Conservation (phyloP, 1,140 invertebrate species). For the Stenopsyche tienmushanensis region DNA sequence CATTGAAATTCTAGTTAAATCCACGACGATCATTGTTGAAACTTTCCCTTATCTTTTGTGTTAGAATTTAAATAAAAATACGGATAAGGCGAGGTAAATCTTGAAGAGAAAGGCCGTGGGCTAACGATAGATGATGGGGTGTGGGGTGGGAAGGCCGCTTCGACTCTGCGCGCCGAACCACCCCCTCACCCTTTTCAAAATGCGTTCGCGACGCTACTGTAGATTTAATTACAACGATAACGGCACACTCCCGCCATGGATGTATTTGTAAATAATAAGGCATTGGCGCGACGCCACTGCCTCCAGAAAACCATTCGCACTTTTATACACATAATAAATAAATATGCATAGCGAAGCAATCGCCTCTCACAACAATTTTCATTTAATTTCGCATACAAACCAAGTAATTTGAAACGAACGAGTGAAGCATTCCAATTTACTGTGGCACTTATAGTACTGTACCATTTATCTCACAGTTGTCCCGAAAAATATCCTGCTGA, state of each 20-base stretch:
- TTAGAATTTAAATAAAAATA: slow-evolving; percentile 30
- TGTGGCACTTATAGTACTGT: too few relatives aligned
- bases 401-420: background rate
- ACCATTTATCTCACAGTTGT: too few relatives aligned
- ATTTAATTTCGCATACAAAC: background rate
- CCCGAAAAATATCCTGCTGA: too few relatives aligned
- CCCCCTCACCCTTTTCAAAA: slow-evolving; percentile 11
- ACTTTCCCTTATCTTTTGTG: slow-evolving; percentile 29
- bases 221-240: slow-evolving; percentile 41
- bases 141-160: background rate
- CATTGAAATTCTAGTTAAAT: slow-evolving; percentile 12
- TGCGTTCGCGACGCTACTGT: slow-evolving; percentile 32
- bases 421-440: background rate
- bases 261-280: slow-evolving; percentile 37
- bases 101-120: background rate
- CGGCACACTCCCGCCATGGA: slow-evolving; percentile 22
- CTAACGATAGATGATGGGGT: background rate
- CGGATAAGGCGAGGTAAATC: slow-evolving; percentile 27
- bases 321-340: slow-evolving; percentile 5
- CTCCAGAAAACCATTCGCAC: background rate
- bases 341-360: background rate
- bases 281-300: slow-evolving; percentile 22
- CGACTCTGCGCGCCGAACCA: slow-evolving; percentile 7
- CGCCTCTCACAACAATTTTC: background rate
- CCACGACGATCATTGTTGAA: slow-evolving; percentile 22